Evolutionary conservation across 2,113 vertebrate genomes (phyloP), one percentile per base, ranked within the genome.

Genomic region (Hydropotes inermis): DNA sequence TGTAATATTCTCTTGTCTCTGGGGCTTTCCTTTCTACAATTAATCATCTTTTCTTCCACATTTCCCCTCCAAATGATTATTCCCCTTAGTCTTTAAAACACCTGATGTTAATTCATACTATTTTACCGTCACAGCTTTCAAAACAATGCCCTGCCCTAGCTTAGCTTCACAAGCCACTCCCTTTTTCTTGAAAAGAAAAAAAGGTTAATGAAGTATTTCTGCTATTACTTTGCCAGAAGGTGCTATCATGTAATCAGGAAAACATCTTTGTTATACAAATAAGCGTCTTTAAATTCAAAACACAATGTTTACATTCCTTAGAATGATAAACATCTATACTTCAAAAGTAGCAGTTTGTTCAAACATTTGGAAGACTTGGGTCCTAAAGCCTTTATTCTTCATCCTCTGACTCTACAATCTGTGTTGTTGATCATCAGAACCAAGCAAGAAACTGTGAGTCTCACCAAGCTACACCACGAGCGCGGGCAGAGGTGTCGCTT

Each of bases 1-100:
- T 96, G 87, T 78, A 96, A 95, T 78, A 57, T 52, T 91, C 10
- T 97, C 52, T 91, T 89, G 92, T 50, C 93, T 81, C 91, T 85
- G 84, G 96, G 94, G 95, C 79, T 97, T 95, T 97, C 82, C 36
- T 47, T 96, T 94, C 30, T 82, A 86, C 85, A 97, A 92, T 97
- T 94, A 97, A 89, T 97, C 86, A 88, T 81, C 82, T 96, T 95
- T 95, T 89, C 90, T 96, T 60, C 61, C 83, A 96, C 61, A 91
- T 82, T 60, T 95, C 74, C 84, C 39, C 50, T 86, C 92, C 47
- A 61, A 87, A 84, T 81, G 88, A 96, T 74, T 95, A 97, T 92
- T 96, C 96, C 93, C 96, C 39, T 25, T 52, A 81, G 96, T 67
- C 83, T 95, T 78, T 79, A 21, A 92, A 92, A 90, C 52, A 76